Base-by-base conservation (phyloP, 2,113 vertebrate genomes). In the Pollimyrus isidori region DNA sequence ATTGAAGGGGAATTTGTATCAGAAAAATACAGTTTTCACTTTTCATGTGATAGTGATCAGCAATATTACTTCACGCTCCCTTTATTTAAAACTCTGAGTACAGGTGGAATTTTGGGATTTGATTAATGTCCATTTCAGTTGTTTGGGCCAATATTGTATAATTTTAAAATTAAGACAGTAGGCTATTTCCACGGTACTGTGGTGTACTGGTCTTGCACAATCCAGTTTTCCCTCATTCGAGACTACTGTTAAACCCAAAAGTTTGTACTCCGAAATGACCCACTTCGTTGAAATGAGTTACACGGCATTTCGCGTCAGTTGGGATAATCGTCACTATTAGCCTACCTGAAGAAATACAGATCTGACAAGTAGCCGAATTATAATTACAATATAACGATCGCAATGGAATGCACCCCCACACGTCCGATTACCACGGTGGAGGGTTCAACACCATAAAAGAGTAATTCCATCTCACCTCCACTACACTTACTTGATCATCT, bases 351-450 rank as follows among this genome's bases (percentile, higher is more conserved):
- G 73, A 80, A 42, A 42, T 19, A 80, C 4, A 42, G 11, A 73
- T 4, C 4, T 73, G 65, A 73, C 65, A 73, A 73, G 30, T 5
- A 35, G 65, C 26, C 65, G 35, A 35, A 80, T 80, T 80, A 42
- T 42, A 80, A 39, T 80, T 42, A 80, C 35, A 80, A 80, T 80
- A 80, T 26, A 80, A 39, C 73, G 35, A 80, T 42, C 73, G 42
- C 4, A 3, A 35, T 35, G 73, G 73, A 80, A 80, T 80, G 73
- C 35, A 17, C 84, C 21, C 89, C 19, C 62, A 39, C 21, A 69
- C 3, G 90, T 86, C 89, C 82, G 4, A 91, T 92, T 92, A 91
- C 30, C 89, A 91, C 89, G 87, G 91, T 7, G 91, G 87, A 91
- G 35, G 49, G 48, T 87, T 53, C 45, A 76, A 53, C 89, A 88